Evolutionary conservation across 2,797 vertebrate species (phyloP), one percentile per base, ranked within the genome.

Genomic region (Sylvilagus floridanus): DNA sequence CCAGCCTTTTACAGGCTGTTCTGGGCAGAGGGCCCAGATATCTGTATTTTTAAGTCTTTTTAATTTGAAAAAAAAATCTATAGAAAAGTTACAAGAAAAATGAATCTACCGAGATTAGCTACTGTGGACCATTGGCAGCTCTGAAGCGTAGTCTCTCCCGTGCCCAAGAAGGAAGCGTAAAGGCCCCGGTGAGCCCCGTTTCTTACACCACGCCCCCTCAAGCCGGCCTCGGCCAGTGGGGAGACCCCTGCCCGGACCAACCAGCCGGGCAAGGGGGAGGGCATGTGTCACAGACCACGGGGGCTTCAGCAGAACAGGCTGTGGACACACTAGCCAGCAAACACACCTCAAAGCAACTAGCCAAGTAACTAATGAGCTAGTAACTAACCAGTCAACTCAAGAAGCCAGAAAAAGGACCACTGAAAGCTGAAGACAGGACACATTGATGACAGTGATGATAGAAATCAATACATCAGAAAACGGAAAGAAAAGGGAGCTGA

Each of bases 31-130:
- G 28, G 62, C 28, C 32, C 81, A 76, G 62, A 7, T 72, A 32
- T 84, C 37, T 26, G 65, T 42, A 54, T 83, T 66, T 75, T 37
- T 2, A 72, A 72, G 75, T 35, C 13, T 42, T 90, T 54, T 54
- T 57, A 75, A 75, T 42, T 75, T 83, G 68, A 0, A 19, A 35
- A 32, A 63, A 21, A 32, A 47, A 47, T 30, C 54, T 77, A 71
- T 24, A 79, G 73, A 78, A 86, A 86, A 86, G 50, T 79, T n/a
- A 4, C 65, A 86, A 71, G 77, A 71, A 78, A 86, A 92, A 65
- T 72, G 63, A n/a, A 72, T 87, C 65, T 54, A 42, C 32, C 47
- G n/a, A 66, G 71, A 75, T 54, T 84, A 75, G 60, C 71, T 57
- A 52, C 37, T n/a, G 11, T n/a, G 72, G 37, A 52, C 28, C 81